These are phyloP conservation scores for Madoqua kirkii DNA, from an alignment of 2,113 vertebrate genomes.

Conservation along the genomic window DNA sequence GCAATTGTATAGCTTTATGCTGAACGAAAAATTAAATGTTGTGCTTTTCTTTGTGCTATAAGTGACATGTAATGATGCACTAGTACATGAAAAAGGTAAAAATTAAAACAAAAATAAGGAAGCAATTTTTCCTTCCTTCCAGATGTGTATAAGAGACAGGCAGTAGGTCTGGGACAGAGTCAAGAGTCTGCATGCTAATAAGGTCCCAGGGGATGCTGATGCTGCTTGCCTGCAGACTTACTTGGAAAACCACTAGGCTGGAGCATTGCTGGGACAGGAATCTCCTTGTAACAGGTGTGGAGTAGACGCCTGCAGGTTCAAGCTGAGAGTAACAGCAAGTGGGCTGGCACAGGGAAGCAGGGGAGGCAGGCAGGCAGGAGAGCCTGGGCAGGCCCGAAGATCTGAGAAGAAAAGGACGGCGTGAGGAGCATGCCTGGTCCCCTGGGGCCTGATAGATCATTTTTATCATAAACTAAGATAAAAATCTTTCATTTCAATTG, in stretches of 20 bases:
- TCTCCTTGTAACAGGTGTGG: neutral
- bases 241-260: neutral
- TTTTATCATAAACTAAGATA: neutral
- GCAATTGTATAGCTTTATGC: neutral
- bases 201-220: neutral
- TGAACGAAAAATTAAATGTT: neutral
- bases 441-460: too few species aligned
- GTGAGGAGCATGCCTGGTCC: neutral
- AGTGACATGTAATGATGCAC: neutral
- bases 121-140: neutral
- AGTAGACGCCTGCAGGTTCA: neutral
- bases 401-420: neutral
- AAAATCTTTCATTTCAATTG: neutral
- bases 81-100: neutral
- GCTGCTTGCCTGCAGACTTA: neutral
- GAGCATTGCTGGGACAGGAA: neutral
- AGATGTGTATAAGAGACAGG: too few species aligned
- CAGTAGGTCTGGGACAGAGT: neutral
- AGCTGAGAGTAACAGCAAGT: neutral
- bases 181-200: neutral
- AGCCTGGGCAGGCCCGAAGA: neutral
- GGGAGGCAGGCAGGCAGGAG: neutral
- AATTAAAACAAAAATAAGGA: neutral
- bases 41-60: neutral
- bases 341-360: neutral